These are phyloP conservation scores for Tetramorium bicarinatum DNA, from an alignment of 2,888 invertebrate genomes.

Conservation along the genomic window DNA sequence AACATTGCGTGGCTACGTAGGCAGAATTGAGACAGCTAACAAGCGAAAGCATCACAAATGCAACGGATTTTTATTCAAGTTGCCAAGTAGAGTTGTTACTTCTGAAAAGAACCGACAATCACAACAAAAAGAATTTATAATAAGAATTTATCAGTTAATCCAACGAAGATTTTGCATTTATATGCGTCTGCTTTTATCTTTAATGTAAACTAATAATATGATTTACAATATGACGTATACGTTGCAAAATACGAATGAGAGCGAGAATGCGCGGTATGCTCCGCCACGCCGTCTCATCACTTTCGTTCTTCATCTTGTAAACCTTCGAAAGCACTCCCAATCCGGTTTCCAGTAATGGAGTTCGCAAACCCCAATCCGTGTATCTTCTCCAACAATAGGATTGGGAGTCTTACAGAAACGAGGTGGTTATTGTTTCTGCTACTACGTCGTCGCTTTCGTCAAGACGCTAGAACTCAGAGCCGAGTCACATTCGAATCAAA, in stretches of 20 bases:
- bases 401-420: conserved; percentile 37
- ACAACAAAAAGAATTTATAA: background rate
- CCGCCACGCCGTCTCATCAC: background rate
- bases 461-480: background rate
- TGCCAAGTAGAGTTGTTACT: background rate
- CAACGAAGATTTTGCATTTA: background rate
- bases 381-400: conserved; percentile 51
- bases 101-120: background rate
- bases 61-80: background rate
- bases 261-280: background rate
- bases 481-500: conserved; percentile 2
- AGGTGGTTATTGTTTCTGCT: conserved; percentile 7
- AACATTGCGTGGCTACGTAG: conserved; percentile 12
- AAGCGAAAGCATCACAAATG: conserved; percentile 1
- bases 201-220: background rate
- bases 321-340: conserved; percentile 31
- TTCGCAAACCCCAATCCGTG: conserved; percentile 49
- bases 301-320: background rate
- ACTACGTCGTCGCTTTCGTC: conserved; percentile 22
- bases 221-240: background rate
- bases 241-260: background rate
- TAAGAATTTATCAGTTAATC: background rate
- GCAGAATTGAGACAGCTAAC: background rate
- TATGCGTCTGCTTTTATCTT: background rate
- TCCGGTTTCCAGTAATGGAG: conserved; percentile 46